Percentiles rank a stretch among this genome's conserved stretches.
Evolutionary conservation across 2,113 vertebrate species (phyloP).

Genomic region (Oenanthe oenanthe): DNA sequence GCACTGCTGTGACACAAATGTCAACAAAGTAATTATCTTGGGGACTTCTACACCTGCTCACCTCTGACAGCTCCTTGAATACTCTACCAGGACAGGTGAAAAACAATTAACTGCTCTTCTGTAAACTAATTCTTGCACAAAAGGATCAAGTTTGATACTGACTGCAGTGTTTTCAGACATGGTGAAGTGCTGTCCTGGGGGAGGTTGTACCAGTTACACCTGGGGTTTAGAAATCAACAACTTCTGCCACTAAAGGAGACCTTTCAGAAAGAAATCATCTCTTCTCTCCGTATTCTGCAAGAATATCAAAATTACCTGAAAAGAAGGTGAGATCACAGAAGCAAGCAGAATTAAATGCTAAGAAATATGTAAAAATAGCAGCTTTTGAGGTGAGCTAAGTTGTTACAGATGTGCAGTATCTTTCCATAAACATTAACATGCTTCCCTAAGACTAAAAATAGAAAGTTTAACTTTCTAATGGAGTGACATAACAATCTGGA

Average conservation of each 20-base stretch:
- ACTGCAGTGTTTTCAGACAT: background rate
- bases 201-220: background rate
- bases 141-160: background rate
- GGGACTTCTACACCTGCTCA: background rate
- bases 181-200: background rate
- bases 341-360: background rate
- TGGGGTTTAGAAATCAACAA: background rate
- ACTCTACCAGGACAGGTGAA: background rate
- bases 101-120: slow-evolving; percentile 21
- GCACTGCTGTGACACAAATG: background rate
- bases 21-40: background rate
- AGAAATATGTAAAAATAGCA: background rate
- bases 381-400: background rate
- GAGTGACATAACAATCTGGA: background rate
- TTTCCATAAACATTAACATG: background rate
- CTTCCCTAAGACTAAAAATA: background rate
- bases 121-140: background rate
- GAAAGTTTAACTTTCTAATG: background rate
- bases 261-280: background rate
- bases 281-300: background rate
- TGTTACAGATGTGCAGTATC: background rate
- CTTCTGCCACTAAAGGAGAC: background rate
- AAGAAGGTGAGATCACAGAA: background rate
- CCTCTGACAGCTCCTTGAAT: background rate
- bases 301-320: slow-evolving; percentile 4